Conservation (phyloP, 2,888 invertebrate species). For the Pyrgus malvae region DNA sequence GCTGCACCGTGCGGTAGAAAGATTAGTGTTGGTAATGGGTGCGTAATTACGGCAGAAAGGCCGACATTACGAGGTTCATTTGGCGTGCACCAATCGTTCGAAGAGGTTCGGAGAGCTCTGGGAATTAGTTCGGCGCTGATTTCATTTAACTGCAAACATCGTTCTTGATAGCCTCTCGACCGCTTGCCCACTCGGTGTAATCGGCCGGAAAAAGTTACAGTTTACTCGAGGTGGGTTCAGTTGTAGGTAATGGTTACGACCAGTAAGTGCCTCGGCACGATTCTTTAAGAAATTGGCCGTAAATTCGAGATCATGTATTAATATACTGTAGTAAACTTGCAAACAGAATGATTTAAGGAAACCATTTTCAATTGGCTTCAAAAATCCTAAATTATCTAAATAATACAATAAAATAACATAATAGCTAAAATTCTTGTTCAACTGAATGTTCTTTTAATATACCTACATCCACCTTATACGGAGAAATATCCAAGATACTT, state of each 20-base stretch:
- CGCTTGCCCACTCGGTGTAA: constrained; percentile 11
- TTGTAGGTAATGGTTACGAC: neutral
- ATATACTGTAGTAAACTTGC: no score
- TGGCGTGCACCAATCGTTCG: constrained; percentile 67
- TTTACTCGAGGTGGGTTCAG: neutral
- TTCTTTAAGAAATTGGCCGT: no score
- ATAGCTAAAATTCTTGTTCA: no score
- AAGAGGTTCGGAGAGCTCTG: constrained; percentile 64
- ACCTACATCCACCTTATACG: no score
- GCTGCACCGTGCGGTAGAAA: constrained; percentile 43
- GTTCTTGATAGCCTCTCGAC: constrained; percentile 38
- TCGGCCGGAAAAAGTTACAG: constrained; percentile 22
- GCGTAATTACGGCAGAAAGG: constrained; percentile 79
- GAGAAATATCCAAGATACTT: no score
- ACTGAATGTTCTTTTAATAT: no score
- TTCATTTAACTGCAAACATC: constrained; percentile 61
- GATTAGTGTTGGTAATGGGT: constrained; percentile 76
- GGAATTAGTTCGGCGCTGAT: constrained; percentile 55
- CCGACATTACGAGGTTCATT: constrained; percentile 78
- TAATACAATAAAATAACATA: no score
- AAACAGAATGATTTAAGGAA: no score
- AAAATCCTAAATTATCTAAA: no score
- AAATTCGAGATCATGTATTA: no score
- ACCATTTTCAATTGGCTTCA: no score
- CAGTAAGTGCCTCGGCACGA: no score